phyloP scores from a whole-genome alignment of 2,888 invertebrate genomes.

The Lepetodrilus schrolli region DNA sequence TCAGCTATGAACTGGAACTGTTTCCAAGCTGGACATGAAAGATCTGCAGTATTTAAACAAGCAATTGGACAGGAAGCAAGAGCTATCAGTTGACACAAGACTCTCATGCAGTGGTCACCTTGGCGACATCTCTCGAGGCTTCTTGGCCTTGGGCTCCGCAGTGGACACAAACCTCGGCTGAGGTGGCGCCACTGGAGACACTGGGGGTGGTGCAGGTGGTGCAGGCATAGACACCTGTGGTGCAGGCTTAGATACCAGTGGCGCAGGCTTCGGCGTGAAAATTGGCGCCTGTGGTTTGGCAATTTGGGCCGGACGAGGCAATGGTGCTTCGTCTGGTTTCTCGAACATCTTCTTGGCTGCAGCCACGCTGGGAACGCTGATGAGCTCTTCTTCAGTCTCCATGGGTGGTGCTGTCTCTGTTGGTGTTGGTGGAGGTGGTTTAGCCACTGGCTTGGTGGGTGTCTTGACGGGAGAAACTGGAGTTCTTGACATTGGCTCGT shows the following conservation, averaged over 20 bases:
- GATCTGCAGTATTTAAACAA: no score
- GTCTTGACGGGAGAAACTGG: slow-evolving; percentile 13
- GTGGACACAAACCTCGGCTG: not conserved
- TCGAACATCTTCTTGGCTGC: slow-evolving; percentile 60
- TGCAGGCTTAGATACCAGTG: slow-evolving; percentile 31
- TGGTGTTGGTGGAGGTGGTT: slow-evolving; percentile 37
- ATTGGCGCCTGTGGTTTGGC: slow-evolving; percentile 37
- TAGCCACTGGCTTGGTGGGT: slow-evolving; percentile 19
- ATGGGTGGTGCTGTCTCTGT: slow-evolving; percentile 35
- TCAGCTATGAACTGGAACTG: no score
- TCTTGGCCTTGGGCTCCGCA: slow-evolving; percentile 22
- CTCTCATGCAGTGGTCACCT: slow-evolving; percentile 37
- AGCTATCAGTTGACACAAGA: no score
- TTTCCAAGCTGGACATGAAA: no score
- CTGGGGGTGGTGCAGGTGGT: slow-evolving; percentile 12
- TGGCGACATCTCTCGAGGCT: slow-evolving; percentile 42
- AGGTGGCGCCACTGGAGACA: not conserved
- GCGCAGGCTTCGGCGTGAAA: slow-evolving; percentile 33
- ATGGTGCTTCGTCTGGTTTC: slow-evolving; percentile 37
- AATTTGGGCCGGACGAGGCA: slow-evolving; percentile 42
- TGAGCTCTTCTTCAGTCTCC: slow-evolving; percentile 49
- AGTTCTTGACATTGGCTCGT: slow-evolving; percentile 4
- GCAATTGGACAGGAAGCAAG: no score
- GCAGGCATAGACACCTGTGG: slow-evolving; percentile 23
- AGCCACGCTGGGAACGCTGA: slow-evolving; percentile 49